Evolutionary conservation across 1,140 invertebrate species (phyloP).

Genomic region (Platorchestia sp.): DNA sequence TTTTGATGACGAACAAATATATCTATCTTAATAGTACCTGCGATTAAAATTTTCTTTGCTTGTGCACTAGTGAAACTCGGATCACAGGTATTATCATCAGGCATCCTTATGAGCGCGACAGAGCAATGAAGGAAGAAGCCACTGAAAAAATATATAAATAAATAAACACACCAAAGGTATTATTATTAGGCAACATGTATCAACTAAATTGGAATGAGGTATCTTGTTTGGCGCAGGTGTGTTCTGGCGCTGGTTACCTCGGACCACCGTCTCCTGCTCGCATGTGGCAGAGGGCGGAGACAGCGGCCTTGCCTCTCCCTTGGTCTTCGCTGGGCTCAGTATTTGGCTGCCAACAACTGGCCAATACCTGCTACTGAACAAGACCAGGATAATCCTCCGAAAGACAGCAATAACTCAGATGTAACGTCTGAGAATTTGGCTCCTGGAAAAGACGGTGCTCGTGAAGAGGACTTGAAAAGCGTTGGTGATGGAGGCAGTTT

Average conservation of each 20-base stretch:
- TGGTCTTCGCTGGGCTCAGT: not conserved
- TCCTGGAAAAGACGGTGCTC: not conserved
- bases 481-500: not conserved
- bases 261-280: conserved; percentile 6
- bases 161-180: too few species aligned
- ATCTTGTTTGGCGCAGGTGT: not conserved
- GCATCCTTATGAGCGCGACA: too few species aligned
- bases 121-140: too few species aligned
- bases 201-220: too few species aligned
- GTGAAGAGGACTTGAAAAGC: not conserved
- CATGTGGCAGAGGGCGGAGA: not conserved
- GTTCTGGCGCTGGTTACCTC: not conserved
- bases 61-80: too few species aligned
- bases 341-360: not conserved
- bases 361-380: not conserved
- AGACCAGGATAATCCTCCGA: not conserved
- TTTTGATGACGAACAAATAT: too few species aligned
- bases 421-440: not conserved
- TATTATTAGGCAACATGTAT: too few species aligned
- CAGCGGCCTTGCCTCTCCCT: conserved; percentile 2
- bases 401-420: not conserved
- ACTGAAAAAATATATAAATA: too few species aligned
- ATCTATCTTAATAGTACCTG: too few species aligned
- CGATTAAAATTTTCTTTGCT: too few species aligned
- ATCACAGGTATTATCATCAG: too few species aligned